Evolutionary conservation across 2,888 invertebrate species (phyloP).

Genomic region (Hydriomena furcata): DNA sequence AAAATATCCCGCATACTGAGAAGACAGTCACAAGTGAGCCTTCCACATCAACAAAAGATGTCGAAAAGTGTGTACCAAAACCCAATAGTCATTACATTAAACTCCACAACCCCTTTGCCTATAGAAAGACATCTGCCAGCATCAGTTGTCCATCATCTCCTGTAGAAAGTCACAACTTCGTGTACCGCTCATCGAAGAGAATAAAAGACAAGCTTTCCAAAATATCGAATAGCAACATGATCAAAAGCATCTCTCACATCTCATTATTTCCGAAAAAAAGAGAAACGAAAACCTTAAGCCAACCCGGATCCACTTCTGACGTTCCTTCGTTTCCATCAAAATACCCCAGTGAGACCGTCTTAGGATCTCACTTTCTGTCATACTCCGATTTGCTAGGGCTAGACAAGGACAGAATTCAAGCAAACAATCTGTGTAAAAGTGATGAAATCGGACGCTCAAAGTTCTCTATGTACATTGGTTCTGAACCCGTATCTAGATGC

Average conservation of each 20-base stretch:
- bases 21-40: constrained; percentile 32
- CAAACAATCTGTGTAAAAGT: constrained; percentile 60
- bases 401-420: constrained; percentile 58
- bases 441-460: constrained; percentile 61
- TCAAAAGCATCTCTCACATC: constrained; percentile 75
- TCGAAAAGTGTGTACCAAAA: constrained; percentile 61
- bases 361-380: constrained; percentile 80
- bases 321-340: constrained; percentile 54
- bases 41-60: constrained; percentile 43
- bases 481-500: constrained; percentile 70
- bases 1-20: constrained; percentile 30
- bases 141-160: constrained; percentile 76
- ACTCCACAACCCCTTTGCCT: constrained; percentile 71
- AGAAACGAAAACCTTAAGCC: constrained; percentile 59
- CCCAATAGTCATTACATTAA: constrained; percentile 59
- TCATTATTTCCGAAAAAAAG: constrained; percentile 72
- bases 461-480: constrained; percentile 77
- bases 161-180: constrained; percentile 67
- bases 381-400: constrained; percentile 69
- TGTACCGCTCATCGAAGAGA: constrained; percentile 71
- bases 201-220: constrained; percentile 70
- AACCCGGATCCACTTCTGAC: constrained; percentile 68
- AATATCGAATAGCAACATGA: constrained; percentile 73
- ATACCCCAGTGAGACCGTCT: constrained; percentile 74
- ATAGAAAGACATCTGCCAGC: constrained; percentile 67